Evolutionary conservation across 2,797 vertebrate species (phyloP), one percentile per base, ranked within the genome.

Genomic region (Gymnoscopelus microlampas): DNA sequence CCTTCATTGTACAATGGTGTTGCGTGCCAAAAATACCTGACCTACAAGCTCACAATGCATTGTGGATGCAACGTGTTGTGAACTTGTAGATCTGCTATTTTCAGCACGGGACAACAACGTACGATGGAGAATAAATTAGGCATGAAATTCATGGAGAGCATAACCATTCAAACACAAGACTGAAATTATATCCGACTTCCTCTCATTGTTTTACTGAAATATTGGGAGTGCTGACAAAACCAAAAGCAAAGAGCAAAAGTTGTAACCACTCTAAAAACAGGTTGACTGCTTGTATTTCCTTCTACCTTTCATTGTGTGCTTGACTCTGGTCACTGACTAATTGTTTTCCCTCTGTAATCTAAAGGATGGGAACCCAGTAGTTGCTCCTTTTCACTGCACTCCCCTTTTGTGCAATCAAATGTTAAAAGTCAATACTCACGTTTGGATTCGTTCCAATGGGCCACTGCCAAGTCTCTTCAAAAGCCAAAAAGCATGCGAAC

Each of bases 121-220:
- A 44, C 6, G 9, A 44, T 44, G 39, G 39, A 44, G 39, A 8
- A 44, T 44, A 44, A 10, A 44, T 44, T 44, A 44, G 60, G 76
- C 67, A 68, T 73, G 68, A 74, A 69, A 78, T 83, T 82, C 60
- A 77, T 23, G 55, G 66, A 68, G 51, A 77, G 69, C 72, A 65
- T 68, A 60, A 77, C 78, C 60, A 70, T 54, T 71, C 57, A 66
- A 68, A 68, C 63, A 66, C 82, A 71, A 78, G 80, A 82, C 68
- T 78, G 53, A 76, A 59, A 75, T 82, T 32, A 76, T 69, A 71
- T 47, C 77, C 66, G 65, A 63, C 39, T 81, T 78, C 49, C 10
- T 63, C 67, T 19, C 50, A 64, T 48, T 79, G 65, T 76, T 70
- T 67, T 70, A 39, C 49, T 63, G n/a, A 13, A 12, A n/a, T 66